Evolutionary conservation across 2,888 invertebrate species (phyloP), one percentile per base, ranked within the genome.

Genomic region (Prosopocoilus inquinatus): DNA sequence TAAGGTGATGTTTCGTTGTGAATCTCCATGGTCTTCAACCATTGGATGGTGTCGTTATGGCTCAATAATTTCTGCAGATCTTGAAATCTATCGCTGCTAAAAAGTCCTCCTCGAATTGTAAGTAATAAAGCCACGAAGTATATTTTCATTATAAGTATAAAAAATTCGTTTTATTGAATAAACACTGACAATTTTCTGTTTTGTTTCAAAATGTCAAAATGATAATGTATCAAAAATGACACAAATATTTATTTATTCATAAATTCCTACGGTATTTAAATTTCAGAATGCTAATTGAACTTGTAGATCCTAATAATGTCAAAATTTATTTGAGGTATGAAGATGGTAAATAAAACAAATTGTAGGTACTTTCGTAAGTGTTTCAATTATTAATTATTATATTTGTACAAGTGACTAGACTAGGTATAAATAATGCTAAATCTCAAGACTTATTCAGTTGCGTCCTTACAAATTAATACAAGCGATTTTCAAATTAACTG

Each of bases 1-100:
- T 71, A 73, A 3, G 63, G 59, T 12, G 53, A 59, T 11, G 60
- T 45, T n/a, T 32, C 51, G 35, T 51, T 55, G 12, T 35, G 47
- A 13, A 41, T 39, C 39, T 60, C 52, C 5, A 58, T 46, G 45
- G 41, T 57, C 9, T 58, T 55, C n/a, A 63, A 32, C 61, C 61
- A 63, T 12, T 48, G 46, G 36, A 45, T 55, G 8, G 59, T 56
- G 11, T 54, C 57, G 9, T 55, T 60, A 48, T 47, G 56, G 9
- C 45, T 60, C 12, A 63, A 32, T 32, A 57, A 28, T 39, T 57
- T 57, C 12, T 46, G 52, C 33, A 53, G 12, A 11, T 48, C 35
- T 3, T 47, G 45, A 28, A 43, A 39, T 43, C 12, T 13, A 2
- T 34, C 28, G 7, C 47, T 15, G n/a, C 41, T 15, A 13, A 41